Percentiles rank a stretch among this genome's conserved stretches.
These are phyloP conservation scores for Mus spicilegus DNA, from an alignment of 2,113 vertebrate genomes.

Conservation along the genomic window DNA sequence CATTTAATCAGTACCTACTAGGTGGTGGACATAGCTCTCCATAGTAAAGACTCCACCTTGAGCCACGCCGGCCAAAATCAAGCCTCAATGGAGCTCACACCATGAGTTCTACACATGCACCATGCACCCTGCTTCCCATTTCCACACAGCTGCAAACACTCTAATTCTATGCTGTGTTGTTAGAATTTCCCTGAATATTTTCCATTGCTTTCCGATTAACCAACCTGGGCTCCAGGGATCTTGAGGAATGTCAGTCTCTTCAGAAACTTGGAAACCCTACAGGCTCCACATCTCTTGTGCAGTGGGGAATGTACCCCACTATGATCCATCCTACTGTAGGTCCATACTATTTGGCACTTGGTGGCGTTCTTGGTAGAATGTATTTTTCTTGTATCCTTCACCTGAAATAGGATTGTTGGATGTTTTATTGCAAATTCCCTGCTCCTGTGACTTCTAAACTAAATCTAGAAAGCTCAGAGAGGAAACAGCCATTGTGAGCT, in stretches of 20 bases:
- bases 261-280: not conserved
- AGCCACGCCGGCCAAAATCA: not conserved
- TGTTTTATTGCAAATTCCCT: not conserved
- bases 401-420: not conserved
- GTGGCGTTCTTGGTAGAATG: not conserved
- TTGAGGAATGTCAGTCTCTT: not conserved
- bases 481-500: not conserved
- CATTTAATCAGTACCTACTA: not conserved
- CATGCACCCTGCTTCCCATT: not conserved
- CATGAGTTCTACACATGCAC: too few relatives aligned
- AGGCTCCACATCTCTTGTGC: not conserved
- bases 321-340: not conserved
- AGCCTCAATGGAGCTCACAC: not conserved
- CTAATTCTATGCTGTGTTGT: not conserved
- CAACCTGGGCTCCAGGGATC: not conserved
- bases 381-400: not conserved
- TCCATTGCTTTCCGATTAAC: not conserved
- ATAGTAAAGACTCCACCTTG: not conserved
- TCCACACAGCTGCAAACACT: not conserved
- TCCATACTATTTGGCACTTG: not conserved
- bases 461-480: not conserved
- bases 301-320: not conserved
- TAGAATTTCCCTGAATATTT: not conserved
- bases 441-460: not conserved
- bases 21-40: not conserved